Base-by-base conservation (phyloP, 2,797 vertebrate species). In the Tokudaia tokunoshimensis region DNA sequence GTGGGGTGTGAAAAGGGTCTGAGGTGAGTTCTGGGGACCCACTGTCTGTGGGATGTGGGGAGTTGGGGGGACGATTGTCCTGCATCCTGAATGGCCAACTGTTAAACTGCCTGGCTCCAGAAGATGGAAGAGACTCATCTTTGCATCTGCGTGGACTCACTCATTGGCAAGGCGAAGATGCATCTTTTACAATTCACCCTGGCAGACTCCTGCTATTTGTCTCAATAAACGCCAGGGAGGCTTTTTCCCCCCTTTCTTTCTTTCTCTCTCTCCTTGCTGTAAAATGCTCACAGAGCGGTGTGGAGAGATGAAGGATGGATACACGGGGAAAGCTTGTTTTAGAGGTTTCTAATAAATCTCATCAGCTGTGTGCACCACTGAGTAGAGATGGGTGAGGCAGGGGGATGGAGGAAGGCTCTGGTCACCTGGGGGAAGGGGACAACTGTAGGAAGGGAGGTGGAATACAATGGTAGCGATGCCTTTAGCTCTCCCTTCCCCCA, bases 221-320 rank as follows among this genome's bases (percentile, higher is more conserved):
- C 97, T 97, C 96, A 96, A 98, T 97, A 98, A 98, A 96, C 6
- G 90, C 92, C 94, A 95, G 52, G 29, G 82, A 92, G 94, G 41
- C 47, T 96, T 94, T 90, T 86, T 84, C 44, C 44, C 47, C 20
- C 47, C 24, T 76, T 61, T 67, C 81, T 44, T 80, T 76, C 26
- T 34, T 83, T 61, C 85, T 63, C 89, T 90, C 76, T 61, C 76
- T 85, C 47, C 67, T 70, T 76, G 79, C 96, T 91, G 79, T 78
- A 70, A 80, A 81, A 95, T 9, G 93, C 59, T 67, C 92, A 15
- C n/a, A 72, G 74, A 95, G 55, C 57, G 70, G 72, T 15, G 0
- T 59, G 26, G 72, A 34, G 12, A 34, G 72, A 94, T 94, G 94
- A 88, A 89, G 63, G 59, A 94, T 13, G 80, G 93, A n/a, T 61